Percentiles rank a stretch among this genome's conserved stretches.
These are phyloP conservation scores for Gnathonemus echidnorhynchus DNA, from an alignment of 2,113 vertebrate genomes.

Conservation along the genomic window DNA sequence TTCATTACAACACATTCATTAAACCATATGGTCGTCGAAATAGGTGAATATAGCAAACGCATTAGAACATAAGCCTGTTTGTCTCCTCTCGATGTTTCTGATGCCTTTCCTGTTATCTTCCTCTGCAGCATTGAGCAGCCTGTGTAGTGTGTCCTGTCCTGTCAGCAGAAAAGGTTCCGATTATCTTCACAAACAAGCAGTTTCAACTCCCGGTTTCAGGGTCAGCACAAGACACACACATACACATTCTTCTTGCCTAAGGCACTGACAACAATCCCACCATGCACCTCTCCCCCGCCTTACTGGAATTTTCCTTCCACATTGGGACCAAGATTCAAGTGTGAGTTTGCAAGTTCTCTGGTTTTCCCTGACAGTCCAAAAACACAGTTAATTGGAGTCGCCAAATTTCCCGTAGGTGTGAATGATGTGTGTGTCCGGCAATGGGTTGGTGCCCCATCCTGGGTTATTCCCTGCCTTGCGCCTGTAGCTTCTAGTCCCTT, in stretches of 20 bases:
- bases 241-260: background rate
- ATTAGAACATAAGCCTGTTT: background rate
- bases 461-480: background rate
- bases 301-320: background rate
- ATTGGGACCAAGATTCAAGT: background rate
- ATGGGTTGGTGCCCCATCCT: background rate
- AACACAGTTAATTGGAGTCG: background rate
- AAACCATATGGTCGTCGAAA: background rate
- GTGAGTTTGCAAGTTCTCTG: background rate
- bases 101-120: background rate
- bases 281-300: background rate
- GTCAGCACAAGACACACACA: background rate
- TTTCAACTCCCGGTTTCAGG: background rate
- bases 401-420: background rate
- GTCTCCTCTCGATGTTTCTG: background rate
- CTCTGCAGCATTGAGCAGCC: background rate
- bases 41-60: background rate
- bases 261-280: background rate
- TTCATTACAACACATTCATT: background rate
- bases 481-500: background rate
- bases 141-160: background rate
- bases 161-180: background rate
- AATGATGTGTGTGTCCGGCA: background rate
- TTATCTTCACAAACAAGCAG: background rate
- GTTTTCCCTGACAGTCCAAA: background rate